Conservation (phyloP, 2,888 invertebrate genomes). For the Orchesella flavescens region DNA sequence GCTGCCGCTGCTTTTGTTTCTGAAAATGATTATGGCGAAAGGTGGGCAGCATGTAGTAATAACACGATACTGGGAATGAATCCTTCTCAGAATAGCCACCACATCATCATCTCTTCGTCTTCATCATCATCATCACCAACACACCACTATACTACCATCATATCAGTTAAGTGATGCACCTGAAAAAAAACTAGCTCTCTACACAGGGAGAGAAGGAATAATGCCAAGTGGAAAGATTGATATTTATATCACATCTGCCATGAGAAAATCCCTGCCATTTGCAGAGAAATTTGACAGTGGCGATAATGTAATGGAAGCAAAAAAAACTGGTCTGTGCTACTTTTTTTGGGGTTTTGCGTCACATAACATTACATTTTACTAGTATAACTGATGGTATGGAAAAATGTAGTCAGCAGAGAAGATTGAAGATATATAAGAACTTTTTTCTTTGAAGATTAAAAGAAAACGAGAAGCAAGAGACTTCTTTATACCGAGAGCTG, state of each 20-base stretch:
- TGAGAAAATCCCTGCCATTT: conserved; percentile 72
- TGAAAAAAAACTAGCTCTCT: conserved; percentile 57
- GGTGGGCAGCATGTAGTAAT: conserved; percentile 41
- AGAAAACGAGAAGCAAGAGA: background rate
- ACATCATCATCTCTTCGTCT: conserved; percentile 34
- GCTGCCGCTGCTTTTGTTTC: conserved; percentile 32
- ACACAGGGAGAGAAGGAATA: conserved; percentile 32
- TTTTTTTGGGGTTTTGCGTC: conserved; percentile 72
- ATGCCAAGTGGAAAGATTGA: conserved; percentile 55
- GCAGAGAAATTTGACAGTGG: conserved; percentile 72
- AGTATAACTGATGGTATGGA: conserved; percentile 59
- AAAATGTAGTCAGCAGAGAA: conserved; percentile 55
- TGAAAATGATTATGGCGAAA: conserved; percentile 56
- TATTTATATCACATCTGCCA: conserved; percentile 69
- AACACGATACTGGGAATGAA: conserved; percentile 40
- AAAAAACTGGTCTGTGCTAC: conserved; percentile 72
- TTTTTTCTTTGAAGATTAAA: background rate
- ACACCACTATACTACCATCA: conserved; percentile 4
- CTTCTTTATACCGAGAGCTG: background rate
- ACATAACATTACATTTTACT: conserved; percentile 67
- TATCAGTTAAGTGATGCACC: conserved; percentile 39
- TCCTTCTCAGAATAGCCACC: conserved; percentile 61
- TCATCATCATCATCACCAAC: conserved; percentile 18
- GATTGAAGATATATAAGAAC: conserved; percentile 40
- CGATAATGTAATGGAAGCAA: conserved; percentile 72